Base-by-base conservation (phyloP, 2,113 vertebrate species). In the Pagrus major region DNA sequence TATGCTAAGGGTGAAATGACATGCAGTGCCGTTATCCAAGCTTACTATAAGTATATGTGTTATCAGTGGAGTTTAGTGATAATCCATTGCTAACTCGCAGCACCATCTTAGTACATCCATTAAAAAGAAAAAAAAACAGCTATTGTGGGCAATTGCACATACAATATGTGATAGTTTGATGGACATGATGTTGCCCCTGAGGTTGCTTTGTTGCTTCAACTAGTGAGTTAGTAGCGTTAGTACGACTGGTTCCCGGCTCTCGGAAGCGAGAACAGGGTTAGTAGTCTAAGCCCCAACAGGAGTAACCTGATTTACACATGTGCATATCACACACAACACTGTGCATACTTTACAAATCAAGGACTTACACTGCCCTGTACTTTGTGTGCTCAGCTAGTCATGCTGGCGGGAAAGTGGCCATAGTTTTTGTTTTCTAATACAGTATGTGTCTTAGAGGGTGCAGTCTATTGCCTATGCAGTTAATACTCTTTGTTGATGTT, bases 1-100 rank as follows among this genome's bases (percentile, higher is more conserved):
- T 85, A 91, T 81, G 89, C 84, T 86, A 71, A 85, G 54, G 71
- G 88, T 93, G 90, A 92, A 88, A 94, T 91, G 91, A 91, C 93
- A 95, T 95, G 94, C 94, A 93, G 84, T 92, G 86, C 76, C 60
- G 63, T 87, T 88, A 78, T 82, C 79, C 72, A 88, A 89, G 91
- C 87, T 71, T 86, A 89, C 60, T 63, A 75, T 76, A 80, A 70
- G 63, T 88, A 86, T 85, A 81, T 72, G 87, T 93, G 86, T 85
- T 69, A 54, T 90, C 73, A 12, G 90, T 92, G 92, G 86, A 85
- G 76, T 79, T 78, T 29, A 56, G 90, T 91, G 90, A 88, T 81
- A 78, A 66, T 81, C 77, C 70, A 31, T 85, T 59, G 83, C 80
- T 80, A 82, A 82, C 83, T 83, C 80, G 85, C 85, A 85, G 88